These are phyloP conservation scores for Pterostichus madidus DNA, from an alignment of 2,888 invertebrate genomes.

Conservation along the genomic window DNA sequence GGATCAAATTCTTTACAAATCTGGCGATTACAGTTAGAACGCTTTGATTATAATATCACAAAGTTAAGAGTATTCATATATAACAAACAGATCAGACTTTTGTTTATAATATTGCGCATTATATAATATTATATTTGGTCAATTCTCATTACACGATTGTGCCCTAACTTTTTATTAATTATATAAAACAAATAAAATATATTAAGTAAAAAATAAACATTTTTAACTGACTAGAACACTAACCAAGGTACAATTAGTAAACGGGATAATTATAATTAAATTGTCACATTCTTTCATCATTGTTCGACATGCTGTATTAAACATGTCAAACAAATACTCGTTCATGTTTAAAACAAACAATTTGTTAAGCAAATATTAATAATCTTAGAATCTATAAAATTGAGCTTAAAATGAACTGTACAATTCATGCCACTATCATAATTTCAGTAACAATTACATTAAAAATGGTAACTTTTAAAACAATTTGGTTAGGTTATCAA, in stretches of 20 bases:
- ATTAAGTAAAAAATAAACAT: conserved; percentile 63
- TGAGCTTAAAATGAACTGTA: conserved; percentile 58
- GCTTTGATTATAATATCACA: conserved; percentile 73
- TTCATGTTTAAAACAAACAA: conserved; percentile 33
- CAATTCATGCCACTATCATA: conserved; percentile 47
- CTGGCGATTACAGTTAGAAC: conserved; percentile 54
- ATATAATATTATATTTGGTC: conserved; percentile 72
- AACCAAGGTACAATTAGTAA: conserved; percentile 65
- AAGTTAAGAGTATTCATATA: conserved; percentile 72
- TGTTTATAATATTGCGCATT: conserved; percentile 71
- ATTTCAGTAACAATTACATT: conserved; percentile 47
- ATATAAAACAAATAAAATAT: conserved; percentile 65
- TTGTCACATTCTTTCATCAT: conserved; percentile 18
- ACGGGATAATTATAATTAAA: conserved; percentile 44
- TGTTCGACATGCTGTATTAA: conserved; percentile 31
- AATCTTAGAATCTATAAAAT: conserved; percentile 54
- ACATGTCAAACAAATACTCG: conserved; percentile 37
- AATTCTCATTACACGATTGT: conserved; percentile 71
- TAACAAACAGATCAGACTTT: conserved; percentile 74
- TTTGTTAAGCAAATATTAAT: conserved; percentile 31
- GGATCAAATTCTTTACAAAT: conserved; percentile 48
- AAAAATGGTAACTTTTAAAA: conserved; percentile 56
- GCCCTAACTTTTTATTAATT: conserved; percentile 69
- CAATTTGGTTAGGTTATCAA: conserved; percentile 35
- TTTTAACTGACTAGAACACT: conserved; percentile 65